Conservation (phyloP, 1,140 invertebrate species). For the Macrotrachela quadricornifera region DNA sequence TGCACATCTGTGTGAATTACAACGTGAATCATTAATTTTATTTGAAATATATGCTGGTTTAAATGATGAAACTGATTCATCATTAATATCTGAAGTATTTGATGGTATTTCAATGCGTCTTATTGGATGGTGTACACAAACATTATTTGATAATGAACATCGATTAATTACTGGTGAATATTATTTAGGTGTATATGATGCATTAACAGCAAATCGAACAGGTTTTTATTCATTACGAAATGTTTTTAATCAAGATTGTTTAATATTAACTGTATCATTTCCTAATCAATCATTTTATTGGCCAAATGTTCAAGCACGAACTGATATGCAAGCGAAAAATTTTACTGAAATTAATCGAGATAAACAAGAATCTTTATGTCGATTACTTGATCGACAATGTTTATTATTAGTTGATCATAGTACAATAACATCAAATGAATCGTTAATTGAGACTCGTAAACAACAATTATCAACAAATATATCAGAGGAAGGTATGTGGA, state of each 20-base stretch:
- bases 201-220: not conserved
- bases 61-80: not conserved
- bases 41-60: not conserved
- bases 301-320: not conserved
- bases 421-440: too few species aligned
- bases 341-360: constrained; percentile 54
- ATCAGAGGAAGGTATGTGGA: not conserved
- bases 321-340: constrained; percentile 17
- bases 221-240: not conserved
- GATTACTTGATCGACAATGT: constrained; percentile 23
- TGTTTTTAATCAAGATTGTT: not conserved
- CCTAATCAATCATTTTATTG: not conserved
- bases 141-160: not conserved
- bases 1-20: not conserved
- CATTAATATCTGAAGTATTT: too few species aligned
- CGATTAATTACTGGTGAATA: not conserved
- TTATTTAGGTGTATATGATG: not conserved
- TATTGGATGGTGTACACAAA: not conserved
- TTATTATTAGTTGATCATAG: constrained; percentile 28
- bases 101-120: not conserved
- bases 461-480: not conserved
- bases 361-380: constrained; percentile 49
- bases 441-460: not conserved
- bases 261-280: not conserved
- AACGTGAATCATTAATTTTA: not conserved